Conservation (phyloP, 2,113 vertebrate genomes). For the Megalops atlanticus region DNA sequence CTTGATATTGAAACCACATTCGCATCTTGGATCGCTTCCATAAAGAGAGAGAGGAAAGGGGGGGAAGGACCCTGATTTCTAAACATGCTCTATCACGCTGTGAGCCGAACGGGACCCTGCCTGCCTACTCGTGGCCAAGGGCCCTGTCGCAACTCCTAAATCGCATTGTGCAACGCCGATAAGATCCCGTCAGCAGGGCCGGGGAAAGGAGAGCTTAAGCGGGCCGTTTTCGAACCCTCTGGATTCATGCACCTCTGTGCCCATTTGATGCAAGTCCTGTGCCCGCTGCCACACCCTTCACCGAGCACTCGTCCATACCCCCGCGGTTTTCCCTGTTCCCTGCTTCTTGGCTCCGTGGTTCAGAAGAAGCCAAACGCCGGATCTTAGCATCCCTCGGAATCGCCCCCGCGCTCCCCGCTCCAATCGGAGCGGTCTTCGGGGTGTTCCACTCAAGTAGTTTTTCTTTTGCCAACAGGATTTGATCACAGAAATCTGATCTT, state of each 20-base stretch:
- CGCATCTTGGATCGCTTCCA: constrained; percentile 32
- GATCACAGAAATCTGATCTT: not conserved
- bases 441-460: not conserved
- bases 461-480: not conserved
- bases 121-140: constrained; percentile 14
- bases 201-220: not conserved
- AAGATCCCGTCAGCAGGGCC: not conserved
- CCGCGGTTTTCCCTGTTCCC: not conserved
- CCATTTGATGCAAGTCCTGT: not conserved
- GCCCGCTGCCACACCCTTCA: too few species aligned
- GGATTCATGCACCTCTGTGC: too few species aligned
- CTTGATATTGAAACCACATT: constrained; percentile 50
- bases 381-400: not conserved
- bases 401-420: not conserved
- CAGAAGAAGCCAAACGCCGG: not conserved
- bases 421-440: not conserved
- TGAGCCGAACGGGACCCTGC: constrained; percentile 23
- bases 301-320: not conserved
- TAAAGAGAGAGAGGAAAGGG: constrained; percentile 27
- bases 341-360: not conserved
- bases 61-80: constrained; percentile 23
- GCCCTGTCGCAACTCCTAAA: constrained; percentile 34
- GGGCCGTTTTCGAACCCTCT: too few species aligned
- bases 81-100: constrained; percentile 41
- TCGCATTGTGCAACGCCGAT: constrained; percentile 10